Evolutionary conservation across 2,113 vertebrate genomes (phyloP).

Genomic region (Paraplagusia blochii): DNA sequence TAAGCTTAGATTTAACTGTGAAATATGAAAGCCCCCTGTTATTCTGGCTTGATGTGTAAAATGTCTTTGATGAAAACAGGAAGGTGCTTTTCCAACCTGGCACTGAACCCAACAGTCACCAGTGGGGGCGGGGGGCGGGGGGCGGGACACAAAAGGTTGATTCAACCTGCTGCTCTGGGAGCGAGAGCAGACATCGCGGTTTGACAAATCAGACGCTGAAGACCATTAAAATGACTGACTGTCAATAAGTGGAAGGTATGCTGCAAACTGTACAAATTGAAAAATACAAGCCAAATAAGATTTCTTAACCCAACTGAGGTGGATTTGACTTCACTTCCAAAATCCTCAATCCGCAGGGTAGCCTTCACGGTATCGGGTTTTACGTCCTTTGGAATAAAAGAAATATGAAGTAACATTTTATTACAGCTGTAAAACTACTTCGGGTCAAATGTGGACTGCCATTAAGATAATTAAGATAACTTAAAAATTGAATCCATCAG

Average conservation of each 20-base stretch:
- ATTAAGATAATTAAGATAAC: constrained; percentile 38
- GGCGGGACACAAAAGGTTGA: constrained; percentile 50
- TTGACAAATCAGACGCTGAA: constrained; percentile 28
- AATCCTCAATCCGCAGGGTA: constrained; percentile 29
- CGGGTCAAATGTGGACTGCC: constrained; percentile 33
- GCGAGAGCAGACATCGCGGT: neutral
- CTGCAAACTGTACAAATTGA: constrained; percentile 6
- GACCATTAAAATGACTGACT: constrained; percentile 1
- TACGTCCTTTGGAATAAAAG: constrained; percentile 41
- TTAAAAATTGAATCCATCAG: constrained; percentile 24
- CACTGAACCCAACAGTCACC: constrained; percentile 51
- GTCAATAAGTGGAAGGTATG: constrained; percentile 12
- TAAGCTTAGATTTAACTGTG: constrained; percentile 39
- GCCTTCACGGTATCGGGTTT: constrained; percentile 39
- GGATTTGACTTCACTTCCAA: constrained; percentile 36
- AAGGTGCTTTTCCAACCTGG: constrained; percentile 39
- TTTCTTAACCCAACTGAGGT: constrained; percentile 23
- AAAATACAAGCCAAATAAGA: constrained; percentile 10
- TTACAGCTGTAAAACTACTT: constrained; percentile 41
- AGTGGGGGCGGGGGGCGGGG: too few relatives aligned
- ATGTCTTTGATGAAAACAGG: constrained; percentile 54
- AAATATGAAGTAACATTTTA: constrained; percentile 34
- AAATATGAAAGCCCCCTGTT: constrained; percentile 53
- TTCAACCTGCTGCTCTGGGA: constrained; percentile 37
- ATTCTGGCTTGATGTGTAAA: constrained; percentile 43